These are phyloP conservation scores for Manis pentadactyla DNA, from an alignment of 2,797 vertebrate genomes.

Conservation along the genomic window DNA sequence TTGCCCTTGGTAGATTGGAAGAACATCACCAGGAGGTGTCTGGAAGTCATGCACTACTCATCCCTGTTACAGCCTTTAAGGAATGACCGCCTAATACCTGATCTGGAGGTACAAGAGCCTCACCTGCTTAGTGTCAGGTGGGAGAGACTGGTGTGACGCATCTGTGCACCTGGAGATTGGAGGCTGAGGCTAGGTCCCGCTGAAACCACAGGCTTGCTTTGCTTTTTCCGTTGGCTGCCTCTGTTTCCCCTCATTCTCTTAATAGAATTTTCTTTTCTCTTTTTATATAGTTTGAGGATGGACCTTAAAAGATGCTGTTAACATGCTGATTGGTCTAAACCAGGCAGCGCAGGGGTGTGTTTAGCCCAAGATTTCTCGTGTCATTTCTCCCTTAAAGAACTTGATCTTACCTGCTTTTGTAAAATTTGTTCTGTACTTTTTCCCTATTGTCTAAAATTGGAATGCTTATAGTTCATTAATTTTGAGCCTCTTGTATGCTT, in stretches of 20 bases:
- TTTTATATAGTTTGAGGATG: background rate
- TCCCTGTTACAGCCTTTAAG: background rate
- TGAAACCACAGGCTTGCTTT: background rate
- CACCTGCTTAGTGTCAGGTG: background rate
- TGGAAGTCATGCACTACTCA: background rate
- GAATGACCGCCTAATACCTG: background rate
- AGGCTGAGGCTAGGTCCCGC: background rate
- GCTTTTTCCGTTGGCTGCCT: background rate
- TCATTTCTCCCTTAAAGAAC: background rate
- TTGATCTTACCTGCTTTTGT: background rate
- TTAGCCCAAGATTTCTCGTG: background rate
- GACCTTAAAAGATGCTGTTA: background rate
- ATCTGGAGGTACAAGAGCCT: background rate
- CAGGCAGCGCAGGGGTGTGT: background rate
- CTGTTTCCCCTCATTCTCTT: background rate
- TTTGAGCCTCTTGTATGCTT: slow-evolving; percentile 18
- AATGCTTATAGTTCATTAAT: background rate
- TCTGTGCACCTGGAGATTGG: background rate
- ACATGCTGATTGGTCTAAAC: background rate
- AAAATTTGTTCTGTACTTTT: background rate
- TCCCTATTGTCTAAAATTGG: background rate
- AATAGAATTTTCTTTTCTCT: background rate
- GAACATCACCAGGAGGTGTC: background rate
- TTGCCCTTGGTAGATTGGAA: background rate
- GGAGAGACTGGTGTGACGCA: background rate